Conservation (phyloP, 2,888 invertebrate genomes). For the Danaus chrysippus region DNA sequence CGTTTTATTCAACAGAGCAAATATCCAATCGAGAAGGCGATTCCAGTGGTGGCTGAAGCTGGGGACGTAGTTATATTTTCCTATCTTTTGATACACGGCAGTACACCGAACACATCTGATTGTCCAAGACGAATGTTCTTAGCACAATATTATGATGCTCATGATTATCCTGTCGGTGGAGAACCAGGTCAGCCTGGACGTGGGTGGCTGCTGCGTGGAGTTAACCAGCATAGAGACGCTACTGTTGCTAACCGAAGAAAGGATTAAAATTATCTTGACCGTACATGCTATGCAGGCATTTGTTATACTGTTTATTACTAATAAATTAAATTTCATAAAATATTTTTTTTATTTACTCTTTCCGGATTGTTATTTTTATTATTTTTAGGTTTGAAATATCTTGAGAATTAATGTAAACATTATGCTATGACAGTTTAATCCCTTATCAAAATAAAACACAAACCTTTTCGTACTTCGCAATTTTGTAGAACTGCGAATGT, state of each 20-base stretch:
- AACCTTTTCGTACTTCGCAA: too few species aligned
- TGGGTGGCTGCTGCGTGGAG: slow-evolving; percentile 76
- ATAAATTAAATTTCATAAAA: too few species aligned
- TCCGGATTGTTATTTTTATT: too few species aligned
- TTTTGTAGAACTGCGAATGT: too few species aligned
- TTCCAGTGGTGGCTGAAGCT: slow-evolving; percentile 70
- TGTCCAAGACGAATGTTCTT: slow-evolving; percentile 76
- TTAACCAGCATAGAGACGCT: slow-evolving; percentile 56
- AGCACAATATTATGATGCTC: slow-evolving; percentile 73
- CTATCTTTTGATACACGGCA: slow-evolving; percentile 79
- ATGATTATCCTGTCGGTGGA: slow-evolving; percentile 67
- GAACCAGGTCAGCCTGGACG: slow-evolving; percentile 72
- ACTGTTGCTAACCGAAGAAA: slow-evolving; percentile 40
- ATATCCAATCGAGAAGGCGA: slow-evolving; percentile 70
- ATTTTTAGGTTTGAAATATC: too few species aligned
- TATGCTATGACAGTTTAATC: too few species aligned
- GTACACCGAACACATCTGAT: slow-evolving; percentile 69
- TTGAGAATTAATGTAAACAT: too few species aligned
- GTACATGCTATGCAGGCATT: too few species aligned
- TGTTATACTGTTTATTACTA: too few species aligned
- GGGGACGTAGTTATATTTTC: slow-evolving; percentile 80
- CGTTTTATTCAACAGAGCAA: slow-evolving; percentile 45
- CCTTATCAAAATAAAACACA: too few species aligned
- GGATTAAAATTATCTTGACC: slow-evolving; percentile 15
- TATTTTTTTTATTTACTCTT: too few species aligned